Evolutionary conservation across 2,888 invertebrate species (phyloP), one percentile per base, ranked within the genome.

Genomic region (Euclidia mi): DNA sequence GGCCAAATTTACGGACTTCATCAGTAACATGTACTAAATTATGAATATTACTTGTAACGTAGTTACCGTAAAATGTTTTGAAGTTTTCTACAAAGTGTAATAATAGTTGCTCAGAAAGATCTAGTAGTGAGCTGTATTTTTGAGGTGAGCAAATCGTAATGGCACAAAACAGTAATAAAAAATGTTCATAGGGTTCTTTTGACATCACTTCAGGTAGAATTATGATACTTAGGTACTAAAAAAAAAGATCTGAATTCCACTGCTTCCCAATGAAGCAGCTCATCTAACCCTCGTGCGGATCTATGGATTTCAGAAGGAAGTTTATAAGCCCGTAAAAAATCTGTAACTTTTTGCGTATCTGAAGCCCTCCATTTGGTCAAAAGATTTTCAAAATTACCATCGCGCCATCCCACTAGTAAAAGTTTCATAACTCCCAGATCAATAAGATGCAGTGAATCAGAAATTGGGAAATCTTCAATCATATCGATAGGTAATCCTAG

Each of bases 371-470:
- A 44, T 20, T 44, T 44, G 1, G 44, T 44, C 2, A 44, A 1
- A 9, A 34, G 14, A 2, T 44, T 44, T 14, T 34, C 44, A 6
- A 44, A 34, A 32, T 44, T 44, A 9, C 44, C 44, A 34, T 44
- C 32, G 1, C 44, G 17, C 44, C 44, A 44, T n/a, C 44, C 44
- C 10, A 34, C 7, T 6, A 34, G 20, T 14, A 44, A 20, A 7
- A 32, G 14, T 12, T 75, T 77, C 71, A 73, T 72, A 0, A 76
- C 1, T 0, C 76, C 74, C 0, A 76, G 37, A 20, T 76, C 71
- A 3, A 78, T 63, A n/a, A 76, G 40, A 42, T 78, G 71, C 0
- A 75, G 29, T 0, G 72, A 71, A 38, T 76, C 74, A 0, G 48
- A 28, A 3, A 78, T 70, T 0, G 68, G 65, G 46, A 78, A 59